Evolutionary conservation across 2,888 invertebrate genomes (phyloP), one percentile per base, ranked within the genome.

Genomic region (Eucriotettix oculatus): DNA sequence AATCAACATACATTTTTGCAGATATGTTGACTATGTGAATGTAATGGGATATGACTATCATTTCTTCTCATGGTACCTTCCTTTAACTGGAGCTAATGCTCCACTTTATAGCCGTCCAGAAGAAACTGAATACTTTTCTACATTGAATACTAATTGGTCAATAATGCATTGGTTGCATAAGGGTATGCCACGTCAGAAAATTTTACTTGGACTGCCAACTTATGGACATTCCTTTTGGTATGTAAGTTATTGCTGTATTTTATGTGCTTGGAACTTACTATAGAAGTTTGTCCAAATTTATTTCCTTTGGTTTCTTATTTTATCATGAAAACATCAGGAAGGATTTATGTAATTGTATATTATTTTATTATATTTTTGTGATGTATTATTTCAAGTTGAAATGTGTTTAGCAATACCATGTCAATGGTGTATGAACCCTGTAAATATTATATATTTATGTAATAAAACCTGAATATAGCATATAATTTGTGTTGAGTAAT

Each of bases 21-120:
- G 84, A 58, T 78, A 86, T 70, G 83, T 86, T 0, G 93, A 94
- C 72, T 90, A 82, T 75, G 81, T 91, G 0, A 92, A 90, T 71
- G 69, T 95, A n/a, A 94, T 94, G 94, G 81, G 87, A 0, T 95
- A 95, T 70, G 94, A 95, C 71, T 94, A 83, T 69, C 92, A 94
- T 72, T 86, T 82, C 68, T 94, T 81, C 69, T 79, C 83, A 9
- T 78, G 79, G 70, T 80, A 81, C 63, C 84, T 86, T 1, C 93
- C 93, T 1, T 83, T 90, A 66, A 93, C 93, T 16, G 87, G 79
- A 66, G 85, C 90, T 0, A 94, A 95, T 73, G 81, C 93, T 0
- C 93, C 94, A 0, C 73, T 95, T 5, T 88, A 81, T 70, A 74
- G 80, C 1, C 75, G 80, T 10, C 67, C 74, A 10, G 73, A 74